Evolutionary conservation across 1,140 invertebrate genomes (phyloP).

Genomic region (Eupeodes corollae): DNA sequence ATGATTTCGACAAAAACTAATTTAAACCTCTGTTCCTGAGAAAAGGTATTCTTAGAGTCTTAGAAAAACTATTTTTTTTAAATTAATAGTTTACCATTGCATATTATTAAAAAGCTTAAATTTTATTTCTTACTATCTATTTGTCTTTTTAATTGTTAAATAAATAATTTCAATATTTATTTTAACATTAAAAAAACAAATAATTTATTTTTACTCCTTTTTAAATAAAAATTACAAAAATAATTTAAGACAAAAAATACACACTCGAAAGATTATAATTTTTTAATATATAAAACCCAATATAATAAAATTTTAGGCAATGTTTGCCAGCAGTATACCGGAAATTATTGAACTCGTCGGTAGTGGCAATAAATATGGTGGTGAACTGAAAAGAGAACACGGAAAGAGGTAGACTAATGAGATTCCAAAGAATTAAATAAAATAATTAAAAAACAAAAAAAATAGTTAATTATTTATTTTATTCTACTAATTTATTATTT

Average conservation of each 20-base stretch:
- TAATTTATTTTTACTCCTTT: not conserved
- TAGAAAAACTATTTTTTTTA: no score
- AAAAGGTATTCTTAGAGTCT: no score
- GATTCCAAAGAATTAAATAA: slow-evolving; percentile 15
- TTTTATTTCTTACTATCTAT: no score
- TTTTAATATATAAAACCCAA: not conserved
- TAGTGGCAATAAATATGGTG: slow-evolving; percentile 94
- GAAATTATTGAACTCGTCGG: slow-evolving; percentile 98
- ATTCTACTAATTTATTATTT: no score
- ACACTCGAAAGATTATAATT: not conserved
- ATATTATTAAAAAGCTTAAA: no score
- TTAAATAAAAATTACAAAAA: not conserved
- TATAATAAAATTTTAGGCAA: slow-evolving; percentile 62
- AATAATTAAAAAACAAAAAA: slow-evolving; percentile 12
- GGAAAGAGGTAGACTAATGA: slow-evolving; percentile 79
- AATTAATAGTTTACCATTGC: no score
- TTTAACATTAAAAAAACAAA: not conserved
- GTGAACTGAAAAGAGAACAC: slow-evolving; percentile 93
- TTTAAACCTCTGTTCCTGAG: no score
- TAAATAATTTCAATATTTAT: not conserved
- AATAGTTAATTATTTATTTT: not conserved
- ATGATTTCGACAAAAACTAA: no score
- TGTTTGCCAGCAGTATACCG: slow-evolving; percentile 96
- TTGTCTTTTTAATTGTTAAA: no score
- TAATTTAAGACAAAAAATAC: not conserved